These are phyloP conservation scores for Manacus vitellinus DNA, from an alignment of 2,113 vertebrate genomes.

Conservation along the genomic window DNA sequence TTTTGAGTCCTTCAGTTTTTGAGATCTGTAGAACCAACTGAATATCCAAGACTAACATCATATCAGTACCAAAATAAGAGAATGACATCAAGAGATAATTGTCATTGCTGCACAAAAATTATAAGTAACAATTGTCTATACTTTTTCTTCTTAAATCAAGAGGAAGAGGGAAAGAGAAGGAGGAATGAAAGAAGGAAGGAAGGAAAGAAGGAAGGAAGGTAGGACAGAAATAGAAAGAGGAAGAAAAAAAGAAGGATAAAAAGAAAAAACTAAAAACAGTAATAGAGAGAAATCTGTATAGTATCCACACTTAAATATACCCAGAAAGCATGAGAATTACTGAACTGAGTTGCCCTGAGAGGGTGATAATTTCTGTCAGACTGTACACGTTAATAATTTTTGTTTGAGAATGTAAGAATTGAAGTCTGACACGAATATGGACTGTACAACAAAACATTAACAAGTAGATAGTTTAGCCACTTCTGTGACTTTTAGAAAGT, in stretches of 20 bases:
- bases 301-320: not conserved
- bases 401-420: not conserved
- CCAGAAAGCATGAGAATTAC: not conserved
- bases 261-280: not conserved
- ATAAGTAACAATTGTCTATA: not conserved
- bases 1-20: slow-evolving; percentile 15
- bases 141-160: not conserved
- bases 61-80: not conserved
- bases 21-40: not conserved
- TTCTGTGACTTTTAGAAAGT: not conserved
- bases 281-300: not conserved
- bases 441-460: not conserved
- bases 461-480: not conserved
- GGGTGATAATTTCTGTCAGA: not conserved
- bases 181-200: too few relatives aligned
- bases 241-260: not conserved
- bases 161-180: not conserved
- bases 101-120: not conserved
- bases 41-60: not conserved
- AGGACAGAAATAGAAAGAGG: not conserved
- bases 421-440: not conserved
- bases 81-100: not conserved
- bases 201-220: too few relatives aligned
- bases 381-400: not conserved
- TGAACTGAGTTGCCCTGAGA: not conserved